Evolutionary conservation across 2,888 invertebrate species (phyloP), one percentile per base, ranked within the genome.

Genomic region (Asteroscopus sphinx): DNA sequence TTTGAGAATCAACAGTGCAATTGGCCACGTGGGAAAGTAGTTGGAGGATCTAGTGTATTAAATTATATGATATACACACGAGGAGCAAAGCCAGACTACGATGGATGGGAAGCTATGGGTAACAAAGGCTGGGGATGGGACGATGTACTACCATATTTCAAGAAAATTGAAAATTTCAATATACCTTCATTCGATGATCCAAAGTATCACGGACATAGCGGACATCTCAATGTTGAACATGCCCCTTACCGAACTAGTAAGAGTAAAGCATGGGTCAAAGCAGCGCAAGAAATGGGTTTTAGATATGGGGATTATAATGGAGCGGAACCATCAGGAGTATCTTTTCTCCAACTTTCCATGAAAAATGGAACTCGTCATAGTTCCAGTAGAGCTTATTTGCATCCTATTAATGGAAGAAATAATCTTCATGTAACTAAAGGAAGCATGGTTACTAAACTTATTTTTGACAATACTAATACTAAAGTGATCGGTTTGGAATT

Each of bases 11-110:
- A 95, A 68, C 96, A 96, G 61, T 97, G 97, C 83, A 96, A 96
- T 73, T 97, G 96, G 96, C 97, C 97, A 0, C 92, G 97, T 61
- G 98, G 98, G 2, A 97, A 97, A 85, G 97, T 97, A 0, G 95
- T 98, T 81, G 98, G 98, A 5, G 98, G 98, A 1, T 96, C 96
- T 7, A 97, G 97, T 64, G 96, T 97, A 0, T 90, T 98, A 8
- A 98, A 98, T 82, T 96, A 96, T 74, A 97, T 98, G 97, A 96
- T 97, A 76, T 97, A 97, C 77, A 96, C 96, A 0, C 90, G 97
- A 62, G 97, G 97, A 9, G 95, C 96, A 73, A 93, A 95, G 0
- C 87, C 93, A 3, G 98, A 98, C 80, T 98, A 97, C 82, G 96
- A 98, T 78, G 89, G 93, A 3, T 98, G 98, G 98, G 95, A 95